These are phyloP conservation scores for Zhuqinia jingwanae DNA, from an alignment of 2,888 invertebrate genomes.

Conservation along the genomic window DNA sequence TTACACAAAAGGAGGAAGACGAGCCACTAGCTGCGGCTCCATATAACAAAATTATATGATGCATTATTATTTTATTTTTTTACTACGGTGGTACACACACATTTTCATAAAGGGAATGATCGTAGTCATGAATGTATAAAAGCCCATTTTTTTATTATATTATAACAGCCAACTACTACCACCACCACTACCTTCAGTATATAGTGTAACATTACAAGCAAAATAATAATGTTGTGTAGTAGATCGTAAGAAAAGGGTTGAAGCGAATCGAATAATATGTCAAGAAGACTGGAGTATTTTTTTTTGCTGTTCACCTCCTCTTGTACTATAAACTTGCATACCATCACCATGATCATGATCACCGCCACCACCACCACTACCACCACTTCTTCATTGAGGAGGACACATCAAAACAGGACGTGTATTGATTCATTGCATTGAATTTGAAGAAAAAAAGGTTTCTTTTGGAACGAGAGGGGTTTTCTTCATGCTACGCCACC, in stretches of 20 bases:
- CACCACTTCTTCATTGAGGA: conserved; percentile 11
- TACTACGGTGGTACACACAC: conserved; percentile 6
- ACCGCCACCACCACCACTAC: not conserved
- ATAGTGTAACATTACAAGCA: not conserved
- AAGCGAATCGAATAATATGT: conserved; percentile 50
- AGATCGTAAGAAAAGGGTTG: conserved; percentile 25
- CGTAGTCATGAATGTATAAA: conserved; percentile 51
- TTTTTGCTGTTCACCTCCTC: conserved; percentile 14
- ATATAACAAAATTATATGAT: conserved; percentile 9
- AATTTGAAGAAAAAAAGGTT: conserved; percentile 32
- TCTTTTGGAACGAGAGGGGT: not conserved
- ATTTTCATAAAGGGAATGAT: conserved; percentile 14
- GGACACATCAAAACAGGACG: not conserved
- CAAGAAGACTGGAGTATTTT: conserved; percentile 41
- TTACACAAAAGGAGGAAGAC: conserved; percentile 7
- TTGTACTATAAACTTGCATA: conserved; percentile 19
- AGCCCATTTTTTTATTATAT: conserved; percentile 10
- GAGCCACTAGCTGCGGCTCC: not conserved
- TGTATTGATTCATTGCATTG: conserved; percentile 57
- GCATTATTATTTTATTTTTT: conserved; percentile 21
- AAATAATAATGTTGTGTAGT: not conserved
- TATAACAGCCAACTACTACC: not conserved
- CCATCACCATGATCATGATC: not conserved
- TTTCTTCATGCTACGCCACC: not conserved
- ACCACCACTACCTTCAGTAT: not conserved